Conservation (phyloP, 2,113 vertebrate genomes). For the Buteo buteo region DNA sequence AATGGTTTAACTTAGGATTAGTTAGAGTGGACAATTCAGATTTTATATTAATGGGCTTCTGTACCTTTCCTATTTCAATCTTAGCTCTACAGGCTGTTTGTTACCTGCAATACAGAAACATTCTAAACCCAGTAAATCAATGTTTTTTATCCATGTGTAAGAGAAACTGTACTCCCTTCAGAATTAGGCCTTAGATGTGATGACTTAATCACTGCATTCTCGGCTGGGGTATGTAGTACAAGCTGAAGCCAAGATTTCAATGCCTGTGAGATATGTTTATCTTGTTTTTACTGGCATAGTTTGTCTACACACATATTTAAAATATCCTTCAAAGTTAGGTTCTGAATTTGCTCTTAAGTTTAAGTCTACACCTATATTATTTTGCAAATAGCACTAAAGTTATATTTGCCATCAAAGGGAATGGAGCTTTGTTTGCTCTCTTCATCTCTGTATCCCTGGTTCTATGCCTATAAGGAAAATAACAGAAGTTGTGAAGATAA, state of each 20-base stretch:
- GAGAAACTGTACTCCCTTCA: neutral
- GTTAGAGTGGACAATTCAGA: neutral
- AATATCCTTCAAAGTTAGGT: neutral
- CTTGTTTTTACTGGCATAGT: neutral
- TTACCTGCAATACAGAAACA: conserved; percentile 1
- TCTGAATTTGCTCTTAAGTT: neutral
- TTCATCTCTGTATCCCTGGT: neutral
- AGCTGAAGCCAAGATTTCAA: neutral
- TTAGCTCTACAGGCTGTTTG: neutral
- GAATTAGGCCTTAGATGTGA: neutral
- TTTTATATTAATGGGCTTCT: neutral
- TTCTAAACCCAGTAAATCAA: neutral
- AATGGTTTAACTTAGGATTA: neutral
- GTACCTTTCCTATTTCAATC: neutral
- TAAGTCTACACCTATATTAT: neutral
- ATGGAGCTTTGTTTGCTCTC: neutral
- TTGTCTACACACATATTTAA: conserved; percentile 5
- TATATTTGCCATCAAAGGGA: neutral
- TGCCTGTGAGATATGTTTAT: conserved; percentile 4
- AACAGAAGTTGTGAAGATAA: neutral
- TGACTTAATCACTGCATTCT: conserved; percentile 42
- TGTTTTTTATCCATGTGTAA: neutral
- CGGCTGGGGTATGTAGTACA: conserved; percentile 31
- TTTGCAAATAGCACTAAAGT: neutral
- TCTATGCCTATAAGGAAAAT: neutral